A percentile compares a stretch with the other conserved stretches of the same genome.
These are phyloP conservation scores for Lithophane ornitopus DNA, from an alignment of 2,888 invertebrate species.

Conservation along the genomic window DNA sequence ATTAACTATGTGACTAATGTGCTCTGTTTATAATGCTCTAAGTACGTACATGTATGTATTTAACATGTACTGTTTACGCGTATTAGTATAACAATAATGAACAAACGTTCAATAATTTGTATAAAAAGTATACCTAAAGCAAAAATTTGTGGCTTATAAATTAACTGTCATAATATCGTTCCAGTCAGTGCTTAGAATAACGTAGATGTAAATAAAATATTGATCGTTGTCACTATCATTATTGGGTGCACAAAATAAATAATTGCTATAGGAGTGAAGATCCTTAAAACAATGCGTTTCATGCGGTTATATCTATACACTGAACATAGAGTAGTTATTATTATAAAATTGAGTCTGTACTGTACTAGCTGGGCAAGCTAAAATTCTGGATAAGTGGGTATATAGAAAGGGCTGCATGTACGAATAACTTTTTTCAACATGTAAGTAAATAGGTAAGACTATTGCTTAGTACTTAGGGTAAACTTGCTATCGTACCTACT, in stretches of 20 bases:
- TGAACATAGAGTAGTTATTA: slow-evolving; percentile 39
- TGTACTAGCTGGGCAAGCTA: slow-evolving; percentile 38
- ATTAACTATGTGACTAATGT: slow-evolving; percentile 87
- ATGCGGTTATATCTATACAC: slow-evolving; percentile 36
- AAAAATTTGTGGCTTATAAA: slow-evolving; percentile 74
- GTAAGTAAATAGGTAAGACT: slow-evolving; percentile 6
- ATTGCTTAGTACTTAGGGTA: slow-evolving; percentile 20
- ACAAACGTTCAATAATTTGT: slow-evolving; percentile 82
- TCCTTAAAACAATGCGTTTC: slow-evolving; percentile 40
- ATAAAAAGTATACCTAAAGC: slow-evolving; percentile 84
- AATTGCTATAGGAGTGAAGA: slow-evolving; percentile 35
- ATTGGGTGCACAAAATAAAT: slow-evolving; percentile 53
- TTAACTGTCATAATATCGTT: slow-evolving; percentile 70
- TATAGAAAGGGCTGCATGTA: slow-evolving; percentile 19
- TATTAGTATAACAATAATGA: slow-evolving; percentile 79
- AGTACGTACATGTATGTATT: slow-evolving; percentile 70
- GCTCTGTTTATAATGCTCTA: slow-evolving; percentile 84
- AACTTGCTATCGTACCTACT: too few relatives aligned
- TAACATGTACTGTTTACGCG: slow-evolving; percentile 77
- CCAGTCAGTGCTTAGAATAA: slow-evolving; percentile 75
- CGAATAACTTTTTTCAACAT: slow-evolving; percentile 9
- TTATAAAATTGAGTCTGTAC: slow-evolving; percentile 37
- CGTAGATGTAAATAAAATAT: slow-evolving; percentile 64
- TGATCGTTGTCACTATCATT: slow-evolving; percentile 62
- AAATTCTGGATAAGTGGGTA: slow-evolving; percentile 12